Conservation (phyloP, 2,888 invertebrate species). For the Lacanobia oleracea region DNA sequence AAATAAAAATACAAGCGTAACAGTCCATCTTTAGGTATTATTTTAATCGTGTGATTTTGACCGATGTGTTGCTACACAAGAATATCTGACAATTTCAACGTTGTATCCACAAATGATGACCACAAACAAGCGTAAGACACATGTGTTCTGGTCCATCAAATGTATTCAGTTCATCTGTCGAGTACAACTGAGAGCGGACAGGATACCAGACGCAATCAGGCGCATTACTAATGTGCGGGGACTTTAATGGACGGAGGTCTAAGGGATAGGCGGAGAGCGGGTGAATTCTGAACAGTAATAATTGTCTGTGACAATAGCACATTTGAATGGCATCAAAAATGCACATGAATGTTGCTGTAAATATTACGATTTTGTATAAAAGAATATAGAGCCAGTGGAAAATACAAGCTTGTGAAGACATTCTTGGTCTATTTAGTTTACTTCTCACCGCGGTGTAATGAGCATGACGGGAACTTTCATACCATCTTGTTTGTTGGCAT, state of each 20-base stretch:
- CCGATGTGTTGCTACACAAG: neutral
- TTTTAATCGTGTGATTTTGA: too few species aligned
- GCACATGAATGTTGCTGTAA: too few species aligned
- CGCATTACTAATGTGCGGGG: slow-evolving; percentile 26
- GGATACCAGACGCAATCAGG: slow-evolving; percentile 20
- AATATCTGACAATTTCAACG: neutral
- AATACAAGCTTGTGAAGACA: too few species aligned
- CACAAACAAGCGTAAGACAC: neutral
- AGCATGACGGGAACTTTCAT: too few species aligned
- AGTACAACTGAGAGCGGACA: slow-evolving; percentile 7
- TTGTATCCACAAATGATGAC: neutral
- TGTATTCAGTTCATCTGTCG: slow-evolving; percentile 10
- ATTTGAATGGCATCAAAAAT: too few species aligned
- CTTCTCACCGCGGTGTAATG: too few species aligned
- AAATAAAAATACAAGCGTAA: too few species aligned
- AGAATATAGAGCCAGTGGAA: too few species aligned
- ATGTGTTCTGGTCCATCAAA: slow-evolving; percentile 6
- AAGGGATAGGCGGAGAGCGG: neutral
- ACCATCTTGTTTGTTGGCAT: too few species aligned
- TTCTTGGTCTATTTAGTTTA: too few species aligned
- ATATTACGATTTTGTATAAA: too few species aligned
- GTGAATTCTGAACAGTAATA: neutral
- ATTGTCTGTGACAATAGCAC: neutral
- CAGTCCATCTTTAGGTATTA: too few species aligned
- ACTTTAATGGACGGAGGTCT: neutral